These are phyloP conservation scores for Catocala fraxini DNA, from an alignment of 2,888 invertebrate species.

Conservation along the genomic window DNA sequence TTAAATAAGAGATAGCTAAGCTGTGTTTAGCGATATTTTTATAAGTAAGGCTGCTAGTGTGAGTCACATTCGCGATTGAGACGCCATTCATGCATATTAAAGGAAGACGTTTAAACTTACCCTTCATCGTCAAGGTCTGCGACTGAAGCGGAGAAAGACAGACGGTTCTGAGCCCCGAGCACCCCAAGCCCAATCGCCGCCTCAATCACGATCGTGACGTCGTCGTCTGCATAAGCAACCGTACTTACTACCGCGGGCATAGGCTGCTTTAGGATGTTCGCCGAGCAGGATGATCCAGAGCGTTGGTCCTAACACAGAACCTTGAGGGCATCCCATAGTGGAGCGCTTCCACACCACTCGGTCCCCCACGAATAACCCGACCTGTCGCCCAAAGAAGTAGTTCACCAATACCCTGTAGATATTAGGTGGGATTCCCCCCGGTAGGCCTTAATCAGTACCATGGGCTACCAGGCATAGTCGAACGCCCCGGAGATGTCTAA, in stretches of 20 bases:
- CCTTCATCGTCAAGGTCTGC: slow-evolving; percentile 33
- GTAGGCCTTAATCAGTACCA: slow-evolving; percentile 52
- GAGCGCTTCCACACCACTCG: background rate
- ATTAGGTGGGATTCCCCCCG: slow-evolving; percentile 41
- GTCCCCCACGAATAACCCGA: slow-evolving; percentile 25
- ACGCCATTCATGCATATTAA: background rate
- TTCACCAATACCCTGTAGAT: background rate
- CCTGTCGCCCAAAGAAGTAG: slow-evolving; percentile 43
- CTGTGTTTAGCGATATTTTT: too few relatives aligned
- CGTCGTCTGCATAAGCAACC: slow-evolving; percentile 49
- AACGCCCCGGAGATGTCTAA: slow-evolving; percentile 51
- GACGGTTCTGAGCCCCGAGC: slow-evolving; percentile 9
- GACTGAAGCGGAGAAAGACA: slow-evolving; percentile 38
- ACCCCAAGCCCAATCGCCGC: background rate
- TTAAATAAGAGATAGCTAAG: too few relatives aligned
- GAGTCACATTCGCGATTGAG: slow-evolving; percentile 2
- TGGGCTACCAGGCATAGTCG: slow-evolving; percentile 52
- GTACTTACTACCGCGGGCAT: slow-evolving; percentile 22
- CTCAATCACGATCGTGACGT: slow-evolving; percentile 42
- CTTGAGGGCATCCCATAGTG: slow-evolving; percentile 50
- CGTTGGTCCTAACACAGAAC: slow-evolving; percentile 35
- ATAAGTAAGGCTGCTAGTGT: too few relatives aligned
- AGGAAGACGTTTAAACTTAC: background rate
- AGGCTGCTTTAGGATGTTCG: slow-evolving; percentile 44
- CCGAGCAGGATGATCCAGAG: slow-evolving; percentile 48